Evolutionary conservation across 2,113 vertebrate genomes (phyloP).

Genomic region (Muscicapa adusta): DNA sequence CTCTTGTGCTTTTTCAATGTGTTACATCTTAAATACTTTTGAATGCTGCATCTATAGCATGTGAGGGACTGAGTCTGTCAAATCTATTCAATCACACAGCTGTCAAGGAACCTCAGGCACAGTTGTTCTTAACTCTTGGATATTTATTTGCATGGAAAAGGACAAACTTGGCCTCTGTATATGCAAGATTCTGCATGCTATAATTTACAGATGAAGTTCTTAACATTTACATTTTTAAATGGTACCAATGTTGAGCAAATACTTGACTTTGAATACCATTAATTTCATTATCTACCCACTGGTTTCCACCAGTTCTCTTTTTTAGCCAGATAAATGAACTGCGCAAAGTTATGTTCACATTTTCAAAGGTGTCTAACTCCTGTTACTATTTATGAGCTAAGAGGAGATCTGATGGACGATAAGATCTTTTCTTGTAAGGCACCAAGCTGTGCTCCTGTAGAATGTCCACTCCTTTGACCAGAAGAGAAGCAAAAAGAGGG

Average conservation of each 20-base stretch:
- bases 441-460: neutral
- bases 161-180: neutral
- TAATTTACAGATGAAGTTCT: neutral
- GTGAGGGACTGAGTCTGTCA: neutral
- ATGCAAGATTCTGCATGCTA: neutral
- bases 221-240: neutral
- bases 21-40: neutral
- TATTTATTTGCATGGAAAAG: conserved; percentile 11
- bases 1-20: neutral
- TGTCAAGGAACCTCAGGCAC: neutral
- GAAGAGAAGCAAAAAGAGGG: neutral
- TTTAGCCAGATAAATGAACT: neutral
- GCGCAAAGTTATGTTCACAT: neutral
- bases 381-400: neutral
- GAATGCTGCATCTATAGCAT: neutral
- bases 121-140: neutral
- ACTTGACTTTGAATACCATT: neutral
- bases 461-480: neutral
- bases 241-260: neutral
- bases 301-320: neutral
- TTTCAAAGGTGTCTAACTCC: neutral
- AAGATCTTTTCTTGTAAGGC: neutral
- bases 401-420: neutral
- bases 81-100: neutral
- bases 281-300: neutral